Conservation (phyloP, 2,888 invertebrate species). For the Dasypogon diadema region DNA sequence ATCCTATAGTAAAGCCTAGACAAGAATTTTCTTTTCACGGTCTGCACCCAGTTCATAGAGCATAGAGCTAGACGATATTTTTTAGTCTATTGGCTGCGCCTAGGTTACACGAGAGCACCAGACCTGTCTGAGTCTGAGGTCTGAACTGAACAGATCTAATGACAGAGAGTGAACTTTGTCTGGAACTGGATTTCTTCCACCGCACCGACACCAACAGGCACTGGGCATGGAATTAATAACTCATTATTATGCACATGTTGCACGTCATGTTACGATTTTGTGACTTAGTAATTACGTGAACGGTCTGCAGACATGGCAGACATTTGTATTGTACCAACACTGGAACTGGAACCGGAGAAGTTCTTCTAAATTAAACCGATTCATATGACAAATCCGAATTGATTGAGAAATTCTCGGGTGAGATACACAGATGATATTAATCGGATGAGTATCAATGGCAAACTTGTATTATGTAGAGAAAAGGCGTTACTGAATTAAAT, state of each 20-base stretch:
- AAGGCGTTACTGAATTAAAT: too few relatives aligned
- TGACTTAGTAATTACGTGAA: constrained; percentile 47
- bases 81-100: constrained; percentile 39
- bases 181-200: constrained; percentile 30
- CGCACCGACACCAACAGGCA: constrained; percentile 1
- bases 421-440: constrained; percentile 25
- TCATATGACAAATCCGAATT: constrained; percentile 29
- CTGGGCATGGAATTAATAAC: constrained; percentile 31
- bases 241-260: constrained; percentile 46
- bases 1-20: constrained; percentile 37
- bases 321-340: not conserved
- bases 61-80: constrained; percentile 27
- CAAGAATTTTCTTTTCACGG: constrained; percentile 40
- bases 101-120: constrained; percentile 37
- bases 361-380: not conserved
- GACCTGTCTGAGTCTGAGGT: too few relatives aligned
- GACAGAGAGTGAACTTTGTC: constrained; percentile 47
- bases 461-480: too few relatives aligned
- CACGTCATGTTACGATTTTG: constrained; percentile 38
- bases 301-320: constrained; percentile 30
- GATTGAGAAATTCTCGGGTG: constrained; percentile 40
- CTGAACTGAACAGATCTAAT: constrained; percentile 32
- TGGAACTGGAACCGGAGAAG: not conserved
- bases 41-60: constrained; percentile 17
- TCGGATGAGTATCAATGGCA: too few relatives aligned